Evolutionary conservation across 1,140 invertebrate species (phyloP).

Genomic region (Acromyrmex echinatior): DNA sequence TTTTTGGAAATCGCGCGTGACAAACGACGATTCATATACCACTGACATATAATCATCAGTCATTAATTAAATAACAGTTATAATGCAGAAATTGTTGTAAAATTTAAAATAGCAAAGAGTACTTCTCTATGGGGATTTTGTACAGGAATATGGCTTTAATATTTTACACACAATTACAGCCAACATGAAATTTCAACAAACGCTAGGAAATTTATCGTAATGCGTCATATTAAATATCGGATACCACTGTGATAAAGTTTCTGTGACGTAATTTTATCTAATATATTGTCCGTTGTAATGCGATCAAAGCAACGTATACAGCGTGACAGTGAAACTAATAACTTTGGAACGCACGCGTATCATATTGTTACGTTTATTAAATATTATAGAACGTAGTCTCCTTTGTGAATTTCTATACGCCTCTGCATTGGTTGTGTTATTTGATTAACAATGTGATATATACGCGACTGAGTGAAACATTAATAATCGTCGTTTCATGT

Average conservation of each 20-base stretch:
- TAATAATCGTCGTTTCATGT: constrained; percentile 65
- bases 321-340: constrained; percentile 56
- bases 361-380: constrained; percentile 63
- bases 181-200: constrained; percentile 47
- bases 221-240: constrained; percentile 60
- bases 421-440: constrained; percentile 58
- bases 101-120: constrained; percentile 43
- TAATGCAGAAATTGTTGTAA: constrained; percentile 6
- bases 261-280: constrained; percentile 61
- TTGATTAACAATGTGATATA: constrained; percentile 68
- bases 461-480: constrained; percentile 71
- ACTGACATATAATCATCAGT: neutral
- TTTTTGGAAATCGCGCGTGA: constrained; percentile 54
- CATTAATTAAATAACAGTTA: constrained; percentile 48
- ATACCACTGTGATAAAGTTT: constrained; percentile 56
- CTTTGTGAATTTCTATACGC: constrained; percentile 60
- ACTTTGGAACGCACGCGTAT: constrained; percentile 45
- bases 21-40: constrained; percentile 19
- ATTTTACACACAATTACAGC: constrained; percentile 21
- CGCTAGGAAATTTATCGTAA: constrained; percentile 51
- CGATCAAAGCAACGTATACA: constrained; percentile 51
- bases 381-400: constrained; percentile 68
- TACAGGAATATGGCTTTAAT: constrained; percentile 19
- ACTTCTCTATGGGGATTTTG: constrained; percentile 27
- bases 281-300: constrained; percentile 54